These are phyloP conservation scores for Monochamus saltuarius DNA, from an alignment of 1,140 invertebrate genomes.

Conservation along the genomic window DNA sequence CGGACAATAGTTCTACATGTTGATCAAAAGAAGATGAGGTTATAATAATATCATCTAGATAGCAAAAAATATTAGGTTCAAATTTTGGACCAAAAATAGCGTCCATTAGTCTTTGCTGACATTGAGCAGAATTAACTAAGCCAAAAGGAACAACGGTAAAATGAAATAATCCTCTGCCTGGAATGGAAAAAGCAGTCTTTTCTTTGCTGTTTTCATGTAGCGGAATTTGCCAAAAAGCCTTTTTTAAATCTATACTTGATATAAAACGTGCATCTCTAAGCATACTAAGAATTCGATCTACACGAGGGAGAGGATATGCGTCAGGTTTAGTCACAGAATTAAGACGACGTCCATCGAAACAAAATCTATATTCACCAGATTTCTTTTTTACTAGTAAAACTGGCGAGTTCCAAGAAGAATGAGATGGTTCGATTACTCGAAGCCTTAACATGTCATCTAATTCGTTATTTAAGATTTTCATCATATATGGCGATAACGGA, in stretches of 20 bases:
- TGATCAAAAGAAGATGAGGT: too few species aligned
- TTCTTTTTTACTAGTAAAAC: too few species aligned
- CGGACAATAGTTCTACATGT: too few species aligned
- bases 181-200: slow-evolving; percentile 51
- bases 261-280: slow-evolving; percentile 4
- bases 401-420: too few species aligned
- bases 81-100: too few species aligned
- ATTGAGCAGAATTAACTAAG: not conserved
- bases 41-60: too few species aligned
- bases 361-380: too few species aligned
- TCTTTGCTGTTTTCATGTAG: slow-evolving; percentile 28
- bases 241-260: slow-evolving; percentile 1
- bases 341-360: slow-evolving; percentile 5
- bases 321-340: slow-evolving; percentile 2
- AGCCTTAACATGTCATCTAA: too few species aligned
- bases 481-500: slow-evolving; percentile 7
- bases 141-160: slow-evolving; percentile 36
- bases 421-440: too few species aligned
- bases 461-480: not conserved
- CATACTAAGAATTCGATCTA: slow-evolving; percentile 5
- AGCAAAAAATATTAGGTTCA: too few species aligned
- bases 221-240: slow-evolving; percentile 13
- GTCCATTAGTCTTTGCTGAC: slow-evolving; percentile 1
- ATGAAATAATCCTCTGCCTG: too few species aligned
- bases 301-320: slow-evolving; percentile 5